Evolutionary conservation across 2,797 vertebrate genomes (phyloP).

Genomic region (Vultur gryphus): DNA sequence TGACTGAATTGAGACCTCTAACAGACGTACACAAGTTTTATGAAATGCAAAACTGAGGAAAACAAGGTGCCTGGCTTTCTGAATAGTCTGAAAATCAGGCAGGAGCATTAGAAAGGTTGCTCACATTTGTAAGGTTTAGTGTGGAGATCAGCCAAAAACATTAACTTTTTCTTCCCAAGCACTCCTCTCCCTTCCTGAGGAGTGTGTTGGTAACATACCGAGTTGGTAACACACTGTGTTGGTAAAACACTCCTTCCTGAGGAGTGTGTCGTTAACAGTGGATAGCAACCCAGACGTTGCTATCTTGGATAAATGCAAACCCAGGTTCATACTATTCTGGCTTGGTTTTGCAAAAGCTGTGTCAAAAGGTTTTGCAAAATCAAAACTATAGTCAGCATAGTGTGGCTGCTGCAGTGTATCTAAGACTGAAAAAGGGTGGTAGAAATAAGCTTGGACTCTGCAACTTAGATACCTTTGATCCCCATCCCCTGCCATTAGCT

Average conservation of each 20-base stretch:
- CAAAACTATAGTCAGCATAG: not conserved
- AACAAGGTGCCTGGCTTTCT: not conserved
- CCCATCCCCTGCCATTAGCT: not conserved
- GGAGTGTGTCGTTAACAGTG: too few relatives aligned
- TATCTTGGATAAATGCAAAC: not conserved
- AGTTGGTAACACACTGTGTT: too few relatives aligned
- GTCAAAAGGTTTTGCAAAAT: not conserved
- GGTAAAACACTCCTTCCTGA: too few relatives aligned
- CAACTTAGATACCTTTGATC: not conserved
- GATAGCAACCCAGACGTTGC: not conserved
- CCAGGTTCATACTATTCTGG: not conserved
- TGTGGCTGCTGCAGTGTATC: not conserved
- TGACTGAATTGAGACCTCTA: not conserved
- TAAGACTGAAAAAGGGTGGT: not conserved
- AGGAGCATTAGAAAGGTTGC: not conserved
- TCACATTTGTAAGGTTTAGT: not conserved
- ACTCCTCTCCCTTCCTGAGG: too few relatives aligned
- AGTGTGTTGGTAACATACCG: too few relatives aligned
- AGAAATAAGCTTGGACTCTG: not conserved
- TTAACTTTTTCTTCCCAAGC: too few relatives aligned
- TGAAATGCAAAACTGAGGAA: not conserved
- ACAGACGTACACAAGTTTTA: not conserved
- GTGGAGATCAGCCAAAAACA: not conserved
- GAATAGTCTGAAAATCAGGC: not conserved
- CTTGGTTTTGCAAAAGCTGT: not conserved